Base-by-base conservation (phyloP, 2,888 invertebrate species). In the Leptinotarsa juncta region DNA sequence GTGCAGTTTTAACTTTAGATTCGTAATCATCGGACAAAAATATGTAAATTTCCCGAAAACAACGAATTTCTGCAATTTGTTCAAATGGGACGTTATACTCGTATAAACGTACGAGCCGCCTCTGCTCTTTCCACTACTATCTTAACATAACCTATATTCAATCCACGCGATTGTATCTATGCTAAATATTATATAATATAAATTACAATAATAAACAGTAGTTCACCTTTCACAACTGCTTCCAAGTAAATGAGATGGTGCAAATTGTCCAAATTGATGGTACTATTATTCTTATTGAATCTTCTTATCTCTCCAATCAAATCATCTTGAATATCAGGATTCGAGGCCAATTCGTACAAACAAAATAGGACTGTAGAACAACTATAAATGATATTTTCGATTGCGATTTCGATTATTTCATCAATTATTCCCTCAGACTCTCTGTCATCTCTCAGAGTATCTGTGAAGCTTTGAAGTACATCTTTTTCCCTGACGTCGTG, bases 251-350 rank as follows among this genome's bases (percentile, higher is more conserved):
- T 50, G 50, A 81, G 72, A 42, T 78, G 70, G 50, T 73, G 53
- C 26, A 81, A 49, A 71, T 75, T 77, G 5, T 76, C 71, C 50
- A 72, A 71, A n/a, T 68, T 72, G 48, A 79, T n/a, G 2, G 55
- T 48, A 49, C 60, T 50, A 50, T 80, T 68, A 49, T 79, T 67
- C 53, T 80, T 81, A 55, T 78, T 80, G 65, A 81, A 82, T 76
- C 82, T 73, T 51, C 77, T 66, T 14, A 83, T 77, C 76, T 83
- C 83, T 4, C 80, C 82, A 60, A 81, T 77, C 4, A 82, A 20
- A 48, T 82, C 81, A 1, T 81, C 78, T 66, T 82, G 83, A 55
- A 82, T 79, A 5, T 81, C 80, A 16, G 70, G 67, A 72, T 81
- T 80, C 32, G 72, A 62, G 18, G 80, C 77, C 57, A 83, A 75